A percentile compares a stretch with the other conserved stretches of the same genome.
Conservation (phyloP, 2,113 vertebrate species). For the Anoplopoma fimbria region DNA sequence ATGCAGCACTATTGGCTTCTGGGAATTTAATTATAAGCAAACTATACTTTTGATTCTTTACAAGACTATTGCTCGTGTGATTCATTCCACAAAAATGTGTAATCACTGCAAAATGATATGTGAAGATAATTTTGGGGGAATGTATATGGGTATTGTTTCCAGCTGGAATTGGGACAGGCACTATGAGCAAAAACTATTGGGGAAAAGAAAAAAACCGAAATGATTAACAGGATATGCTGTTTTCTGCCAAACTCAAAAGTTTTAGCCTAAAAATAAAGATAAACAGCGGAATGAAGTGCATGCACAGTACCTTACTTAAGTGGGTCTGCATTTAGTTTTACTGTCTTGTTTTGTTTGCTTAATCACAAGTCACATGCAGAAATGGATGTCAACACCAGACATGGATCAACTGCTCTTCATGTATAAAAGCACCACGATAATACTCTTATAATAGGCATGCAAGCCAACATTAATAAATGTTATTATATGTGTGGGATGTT, state of each 20-base stretch:
- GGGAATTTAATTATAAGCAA: background rate
- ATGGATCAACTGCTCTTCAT: constrained; percentile 40
- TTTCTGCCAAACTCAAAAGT: background rate
- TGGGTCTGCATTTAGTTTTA: constrained; percentile 10
- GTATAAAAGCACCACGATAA: background rate
- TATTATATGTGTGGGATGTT: background rate
- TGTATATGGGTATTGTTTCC: background rate
- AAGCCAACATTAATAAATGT: constrained; percentile 7
- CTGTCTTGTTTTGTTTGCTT: constrained; percentile 30
- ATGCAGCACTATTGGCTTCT: background rate
- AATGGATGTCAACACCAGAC: constrained; percentile 51
- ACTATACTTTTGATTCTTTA: background rate
- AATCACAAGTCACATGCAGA: constrained; percentile 35
- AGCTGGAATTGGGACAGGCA: background rate
- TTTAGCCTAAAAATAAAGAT: background rate
- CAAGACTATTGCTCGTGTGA: background rate
- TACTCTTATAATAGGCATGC: constrained; percentile 7
- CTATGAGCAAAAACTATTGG: background rate
- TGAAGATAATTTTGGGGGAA: background rate
- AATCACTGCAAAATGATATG: background rate
- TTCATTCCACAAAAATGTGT: background rate
- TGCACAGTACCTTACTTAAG: background rate
- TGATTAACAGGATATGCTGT: background rate
- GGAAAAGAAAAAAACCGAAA: background rate
- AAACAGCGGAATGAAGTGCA: background rate